Base-by-base conservation (phyloP, 2,888 invertebrate genomes). In the Sphaerophoria rueppellii region DNA sequence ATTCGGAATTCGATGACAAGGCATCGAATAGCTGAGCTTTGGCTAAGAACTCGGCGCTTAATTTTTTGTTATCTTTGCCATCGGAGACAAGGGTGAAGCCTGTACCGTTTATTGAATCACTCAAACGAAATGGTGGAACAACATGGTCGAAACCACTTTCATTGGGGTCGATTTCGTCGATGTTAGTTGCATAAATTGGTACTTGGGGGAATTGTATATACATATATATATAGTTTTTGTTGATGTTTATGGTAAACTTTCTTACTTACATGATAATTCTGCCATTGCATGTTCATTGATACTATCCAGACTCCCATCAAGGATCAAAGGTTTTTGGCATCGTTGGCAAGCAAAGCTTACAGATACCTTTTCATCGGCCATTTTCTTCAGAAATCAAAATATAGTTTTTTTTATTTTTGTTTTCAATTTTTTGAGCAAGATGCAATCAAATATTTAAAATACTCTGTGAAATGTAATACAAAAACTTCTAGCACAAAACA, bases 61-160 rank as follows among this genome's bases (percentile, higher is more conserved):
- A 92, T 89, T 94, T 94, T 89, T 95, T 94, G 89, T 93, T 94
- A 91, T 96, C 96, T 88, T 95, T 95, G 6, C 96, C 95, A 89
- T 97, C 97, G 0, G 97, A 97, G 85, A 98, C 96, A 4, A 98
- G 93, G 93, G 97, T 98, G 89, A 98, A 98, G 3, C 97, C 98
- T 91, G 96, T 96, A n/a, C 96, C 96, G 92, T 96, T 96, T 63
- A 95, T 95, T 6, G 96, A 96, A 89, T 97, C 96, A 0, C 95
- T 95, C 89, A 96, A 93, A 88, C 95, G 94, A 91, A 95, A 97
- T 4, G 97, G 97, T 54, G 96, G 96, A 34, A 97, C 95, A 89
- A 95, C 95, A 88, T 97, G 96, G 89, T 97, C 97, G 88, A 97
- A 94, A 89, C 95, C 95, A 48, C 95, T 95, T 52, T 95, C 95